Base-by-base conservation (phyloP, 2,888 invertebrate species). In the Amphimallon solstitiale region DNA sequence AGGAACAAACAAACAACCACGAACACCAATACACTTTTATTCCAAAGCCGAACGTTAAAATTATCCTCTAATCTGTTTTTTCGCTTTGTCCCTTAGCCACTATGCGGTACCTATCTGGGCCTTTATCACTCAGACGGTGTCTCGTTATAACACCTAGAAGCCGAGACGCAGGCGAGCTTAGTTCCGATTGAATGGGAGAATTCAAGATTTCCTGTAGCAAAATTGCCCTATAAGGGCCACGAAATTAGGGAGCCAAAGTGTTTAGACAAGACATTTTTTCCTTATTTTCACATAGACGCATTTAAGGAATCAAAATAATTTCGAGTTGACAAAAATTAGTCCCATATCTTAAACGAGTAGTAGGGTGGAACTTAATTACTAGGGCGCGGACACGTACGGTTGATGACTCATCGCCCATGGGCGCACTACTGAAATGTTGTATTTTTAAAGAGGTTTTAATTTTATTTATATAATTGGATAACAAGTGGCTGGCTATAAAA, bases 141-240 rank as follows among this genome's bases (percentile, higher is more conserved):
- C 48, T 46, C 21, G 17, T 61, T 77, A 54, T 54, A 77, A 77
- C 78, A 74, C 75, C 73, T 72, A 75, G n/a, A 12, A 76, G 76
- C 76, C 74, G 74, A 78, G 77, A 75, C 76, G 77, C 76, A 72
- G 74, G 68, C 70, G 70, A 71, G 75, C 75, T 78, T 76, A 75
- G 69, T 74, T 75, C 72, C 77, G 78, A 80, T 79, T 78, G 79
- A 79, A 78, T 78, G 78, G 73, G 78, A 79, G 79, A 79, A 80
- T 79, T 79, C 78, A 76, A 70, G 73, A 76, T 75, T 74, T 77
- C 73, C 70, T 68, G 70, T 72, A 70, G 73, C 72, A 69, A 73
- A 78, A 79, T 76, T 75, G 76, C 73, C 76, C 76, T 75, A 78
- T 78, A 79, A 79, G 77, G 76, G 74, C 76, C 77, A 77, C 68